Evolutionary conservation across 1,140 invertebrate species (phyloP), one percentile per base, ranked within the genome.

Genomic region (Drosophila baimaii): DNA sequence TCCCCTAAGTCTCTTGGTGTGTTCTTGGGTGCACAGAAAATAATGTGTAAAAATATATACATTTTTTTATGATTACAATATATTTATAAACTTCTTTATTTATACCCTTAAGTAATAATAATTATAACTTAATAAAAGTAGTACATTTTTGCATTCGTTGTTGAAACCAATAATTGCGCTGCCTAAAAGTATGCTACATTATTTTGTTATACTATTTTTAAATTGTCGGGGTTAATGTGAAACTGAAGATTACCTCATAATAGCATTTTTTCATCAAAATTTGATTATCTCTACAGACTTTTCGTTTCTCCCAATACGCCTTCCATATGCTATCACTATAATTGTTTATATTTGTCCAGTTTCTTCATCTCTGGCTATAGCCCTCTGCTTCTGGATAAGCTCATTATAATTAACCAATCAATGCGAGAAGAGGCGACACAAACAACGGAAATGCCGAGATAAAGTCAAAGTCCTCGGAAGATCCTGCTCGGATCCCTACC

Each of bases 351-450:
- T 23, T 4, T 43, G 10, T 69, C n/a, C 19, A 21, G 13, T 29
- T 33, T 31, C 51, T 63, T 51, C 41, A 35, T 35, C 23, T 44
- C 39, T 25, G 31, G 56, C 62, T 58, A 43, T 51, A 41, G 51
- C 29, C 47, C 66, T 46, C 66, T 46, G 62, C 49, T 51, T 55
- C 43, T 64, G 70, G 79, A 65, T 86, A 86, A 88, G 83, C 82
- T 88, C 64, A 70, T 88, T 88, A 88, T 88, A 86, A 86, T 86
- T 86, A 86, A 79, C 79, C 82, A 86, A 86, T 86, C 83, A 86
- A 77, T 82, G 81, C 49, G 68, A 71, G 63, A 61, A 77, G 39
- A 54, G 39, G 29, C 55, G 33, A 41, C 47, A 75, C 52, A 76
- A 52, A 77, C 51, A 75, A 57, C 74, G 47, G 63, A 62, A 73